Evolutionary conservation across 2,888 invertebrate genomes (phyloP), one percentile per base, ranked within the genome.

Genomic region (Aphodius granarius): DNA sequence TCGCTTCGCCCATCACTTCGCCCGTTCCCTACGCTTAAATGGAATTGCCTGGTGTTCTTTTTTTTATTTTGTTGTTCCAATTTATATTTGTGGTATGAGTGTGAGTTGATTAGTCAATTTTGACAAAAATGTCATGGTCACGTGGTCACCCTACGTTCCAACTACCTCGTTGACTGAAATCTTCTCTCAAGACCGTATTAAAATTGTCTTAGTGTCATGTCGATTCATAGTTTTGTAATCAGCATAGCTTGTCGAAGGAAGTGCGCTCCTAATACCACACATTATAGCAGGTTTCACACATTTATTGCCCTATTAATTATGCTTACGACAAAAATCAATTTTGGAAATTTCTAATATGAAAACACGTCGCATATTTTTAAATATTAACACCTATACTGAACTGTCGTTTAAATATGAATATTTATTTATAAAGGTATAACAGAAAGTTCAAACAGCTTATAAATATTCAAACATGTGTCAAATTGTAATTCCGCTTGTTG

Each of bases 401-500:
- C 43, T 43, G 13, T 43, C 13, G 43, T 6, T 43, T 43, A 1
- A 43, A 43, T 43, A 3, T 43, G 43, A 43, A 43, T 43, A 43
- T 43, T 6, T 43, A 43, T 43, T 43, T 2, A 43, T 43, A 43
- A 43, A 43, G 43, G 43, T 43, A 43, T 43, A 6, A 43, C 13
- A 2, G 6, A 43, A 43, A 43, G 9, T 43, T 43, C 43, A 43
- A 43, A 43, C 43, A 43, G 43, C 0, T 3, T 43, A 43, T 43
- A 43, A 43, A 43, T 43, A 2, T 43, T 43, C 43, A 43, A 9
- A 43, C 43, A 43, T 13, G 20, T 19, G 18, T 68, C 19, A 13
- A 18, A 20, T 20, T 68, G 21, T 68, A 68, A 68, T 68, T 43
- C 43, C 68, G 68, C 20, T 68, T 68, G 20, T 68, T 68, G 43